Conservation (phyloP, 2,888 invertebrate species). For the Cactoblastis cactorum region DNA sequence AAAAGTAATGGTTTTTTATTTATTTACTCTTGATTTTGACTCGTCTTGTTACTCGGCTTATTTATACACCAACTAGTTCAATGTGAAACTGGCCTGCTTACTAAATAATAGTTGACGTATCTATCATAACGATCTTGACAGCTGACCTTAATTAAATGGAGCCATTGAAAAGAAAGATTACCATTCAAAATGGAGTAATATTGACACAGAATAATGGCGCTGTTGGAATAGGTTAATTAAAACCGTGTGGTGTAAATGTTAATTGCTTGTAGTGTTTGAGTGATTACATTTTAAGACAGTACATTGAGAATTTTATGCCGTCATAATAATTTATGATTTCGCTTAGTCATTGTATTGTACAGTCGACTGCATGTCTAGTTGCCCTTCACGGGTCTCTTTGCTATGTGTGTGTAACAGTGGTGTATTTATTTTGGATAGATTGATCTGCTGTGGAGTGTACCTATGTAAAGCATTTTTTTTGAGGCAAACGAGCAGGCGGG, state of each 20-base stretch:
- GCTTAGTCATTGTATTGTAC: too few relatives aligned
- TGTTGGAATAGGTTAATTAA: slow-evolving; percentile 2
- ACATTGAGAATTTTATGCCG: too few relatives aligned
- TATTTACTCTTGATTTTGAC: too few relatives aligned
- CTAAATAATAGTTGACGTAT: slow-evolving; percentile 6
- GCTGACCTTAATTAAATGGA: slow-evolving; percentile 8
- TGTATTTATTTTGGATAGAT: too few relatives aligned
- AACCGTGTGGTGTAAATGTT: not conserved
- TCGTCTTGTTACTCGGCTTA: not conserved
- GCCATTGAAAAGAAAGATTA: slow-evolving; percentile 5
- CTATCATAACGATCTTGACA: slow-evolving; percentile 9
- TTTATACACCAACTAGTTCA: not conserved
- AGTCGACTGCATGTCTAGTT: too few relatives aligned
- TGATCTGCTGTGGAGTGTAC: too few relatives aligned
- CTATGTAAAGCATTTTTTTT: too few relatives aligned
- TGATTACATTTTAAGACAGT: not conserved
- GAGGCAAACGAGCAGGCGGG: too few relatives aligned
- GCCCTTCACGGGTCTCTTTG: too few relatives aligned
- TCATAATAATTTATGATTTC: too few relatives aligned
- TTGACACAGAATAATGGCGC: slow-evolving; percentile 3
- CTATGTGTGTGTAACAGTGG: too few relatives aligned
- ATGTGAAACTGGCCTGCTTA: not conserved
- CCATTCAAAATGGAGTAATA: slow-evolving; percentile 1
- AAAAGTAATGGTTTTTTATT: too few relatives aligned
- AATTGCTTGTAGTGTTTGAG: not conserved